Evolutionary conservation across 2,113 vertebrate genomes (phyloP).

Genomic region (Amblyornis subalaris): DNA sequence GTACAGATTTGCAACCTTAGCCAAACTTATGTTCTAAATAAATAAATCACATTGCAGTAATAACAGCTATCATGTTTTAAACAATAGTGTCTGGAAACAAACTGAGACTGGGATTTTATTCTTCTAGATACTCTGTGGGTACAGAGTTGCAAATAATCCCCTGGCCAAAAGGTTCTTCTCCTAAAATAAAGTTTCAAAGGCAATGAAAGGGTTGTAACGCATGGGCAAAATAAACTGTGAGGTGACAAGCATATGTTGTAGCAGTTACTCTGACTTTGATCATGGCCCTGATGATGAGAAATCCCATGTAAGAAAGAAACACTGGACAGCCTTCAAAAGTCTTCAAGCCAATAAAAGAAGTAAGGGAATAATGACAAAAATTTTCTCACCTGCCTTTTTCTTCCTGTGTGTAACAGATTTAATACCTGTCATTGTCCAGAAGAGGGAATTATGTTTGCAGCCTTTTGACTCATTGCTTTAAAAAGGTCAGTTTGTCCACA

Average conservation of each 20-base stretch:
- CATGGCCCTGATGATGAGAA: background rate
- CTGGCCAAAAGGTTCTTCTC: background rate
- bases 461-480: background rate
- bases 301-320: background rate
- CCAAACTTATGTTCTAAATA: background rate
- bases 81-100: background rate
- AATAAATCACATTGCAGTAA: background rate
- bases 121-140: background rate
- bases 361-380: background rate
- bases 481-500: background rate
- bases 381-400: background rate
- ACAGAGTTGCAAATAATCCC: background rate
- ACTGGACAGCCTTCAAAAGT: background rate
- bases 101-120: background rate
- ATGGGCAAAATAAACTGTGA: background rate
- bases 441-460: background rate
- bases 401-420: background rate
- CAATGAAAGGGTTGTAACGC: background rate
- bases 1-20: background rate
- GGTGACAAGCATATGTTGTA: background rate
- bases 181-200: background rate
- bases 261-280: background rate
- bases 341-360: background rate
- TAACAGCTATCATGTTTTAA: background rate
- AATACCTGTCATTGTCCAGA: background rate